Evolutionary conservation across 2,113 vertebrate genomes (phyloP), one percentile per base, ranked within the genome.

Genomic region (Scomber colias): DNA sequence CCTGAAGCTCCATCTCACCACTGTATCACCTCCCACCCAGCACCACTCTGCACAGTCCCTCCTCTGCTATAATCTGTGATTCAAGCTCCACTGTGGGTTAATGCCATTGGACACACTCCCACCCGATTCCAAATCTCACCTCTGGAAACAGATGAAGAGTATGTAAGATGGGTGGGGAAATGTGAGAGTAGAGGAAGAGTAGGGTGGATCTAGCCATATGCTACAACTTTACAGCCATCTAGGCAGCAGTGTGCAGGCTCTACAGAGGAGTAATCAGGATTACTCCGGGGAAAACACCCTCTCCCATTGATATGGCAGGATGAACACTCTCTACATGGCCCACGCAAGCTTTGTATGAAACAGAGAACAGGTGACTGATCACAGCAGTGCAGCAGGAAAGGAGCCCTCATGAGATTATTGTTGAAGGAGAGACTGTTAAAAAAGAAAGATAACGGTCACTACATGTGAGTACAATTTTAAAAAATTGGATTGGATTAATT

Each of bases 71-170:
- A 90, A 91, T 94, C 92, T 92, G 70, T 67, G 85, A 89, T 85
- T 86, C 77, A 85, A 75, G 80, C 92, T 89, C 86, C 81, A 79
- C 92, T 73, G 89, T 92, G 85, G 89, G 87, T 82, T 94, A 94
- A 94, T 94, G 75, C 90, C 85, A 93, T 95, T 93, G 85, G 93
- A 92, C 88, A 94, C 93, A 92, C 93, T 91, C 92, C 85, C 83
- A 92, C 90, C 75, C 59, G 19, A 73, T 82, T 86, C 85, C 75
- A 77, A 87, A 82, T 87, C 83, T 87, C 87, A 91, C 84, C 92
- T 87, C 87, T 87, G 82, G 84, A 91, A 92, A 92, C 84, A 83
- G 86, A 87, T 81, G 82, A 91, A 71, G 63, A 87, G 71, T 72
- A 71, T 79, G 85, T 84, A 77, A 81, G 62, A 87, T 67, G 88